Conservation (phyloP, 2,888 invertebrate genomes). For the Drosophila picticornis region DNA sequence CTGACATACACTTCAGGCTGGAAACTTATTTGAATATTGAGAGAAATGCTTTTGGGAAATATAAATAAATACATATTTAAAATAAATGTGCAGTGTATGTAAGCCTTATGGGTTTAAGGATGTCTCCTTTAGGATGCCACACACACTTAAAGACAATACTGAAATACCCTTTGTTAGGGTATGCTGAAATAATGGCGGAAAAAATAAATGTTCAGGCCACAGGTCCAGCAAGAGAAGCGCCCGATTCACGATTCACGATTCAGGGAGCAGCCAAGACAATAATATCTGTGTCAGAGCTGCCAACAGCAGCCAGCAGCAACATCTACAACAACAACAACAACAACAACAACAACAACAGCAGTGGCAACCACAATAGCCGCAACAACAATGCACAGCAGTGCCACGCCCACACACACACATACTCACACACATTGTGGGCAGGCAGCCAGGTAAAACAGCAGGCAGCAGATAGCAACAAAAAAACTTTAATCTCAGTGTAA, state of each 20-base stretch:
- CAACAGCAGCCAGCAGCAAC: conserved; percentile 33
- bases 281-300: conserved; percentile 73
- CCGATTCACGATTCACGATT: conserved; percentile 64
- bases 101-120: background rate
- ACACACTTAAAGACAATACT: background rate
- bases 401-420: conserved; percentile 14
- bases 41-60: background rate
- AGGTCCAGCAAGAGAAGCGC: conserved; percentile 52
- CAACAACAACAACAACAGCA: conserved; percentile 11
- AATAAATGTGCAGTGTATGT: background rate
- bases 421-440: conserved; percentile 44
- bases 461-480: conserved; percentile 31
- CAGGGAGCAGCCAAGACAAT: conserved; percentile 67
- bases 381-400: conserved; percentile 37
- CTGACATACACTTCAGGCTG: background rate
- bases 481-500: conserved; percentile 79
- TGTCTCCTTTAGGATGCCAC: no score
- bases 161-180: background rate
- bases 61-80: background rate
- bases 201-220: conserved; percentile 51
- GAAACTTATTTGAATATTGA: background rate
- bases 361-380: conserved; percentile 37
- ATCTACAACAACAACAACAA: conserved; percentile 20
- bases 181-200: conserved; percentile 34
- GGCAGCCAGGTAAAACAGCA: conserved; percentile 53